These are phyloP conservation scores for Cancer borealis DNA, from an alignment of 2,888 invertebrate genomes.

Conservation along the genomic window DNA sequence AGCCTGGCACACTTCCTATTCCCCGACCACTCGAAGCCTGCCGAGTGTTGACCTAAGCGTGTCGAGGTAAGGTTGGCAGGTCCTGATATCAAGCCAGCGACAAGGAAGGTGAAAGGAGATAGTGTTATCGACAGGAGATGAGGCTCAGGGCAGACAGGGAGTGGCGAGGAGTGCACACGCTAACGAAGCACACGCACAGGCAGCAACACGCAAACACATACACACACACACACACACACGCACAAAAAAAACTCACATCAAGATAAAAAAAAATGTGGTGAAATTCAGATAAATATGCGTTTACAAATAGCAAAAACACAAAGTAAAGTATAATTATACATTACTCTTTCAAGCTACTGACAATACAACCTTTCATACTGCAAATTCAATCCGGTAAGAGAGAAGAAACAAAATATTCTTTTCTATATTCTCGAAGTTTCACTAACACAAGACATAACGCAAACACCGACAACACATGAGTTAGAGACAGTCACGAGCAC, in stretches of 20 bases:
- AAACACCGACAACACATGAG: neutral
- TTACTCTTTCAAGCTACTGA: neutral
- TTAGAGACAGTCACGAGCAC: neutral
- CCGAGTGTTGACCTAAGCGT: conserved; percentile 52
- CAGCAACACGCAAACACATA: too few species aligned
- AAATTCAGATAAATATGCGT: neutral
- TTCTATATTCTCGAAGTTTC: too few species aligned
- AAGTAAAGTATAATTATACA: neutral
- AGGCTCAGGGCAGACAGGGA: neutral
- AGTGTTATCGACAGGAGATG: neutral
- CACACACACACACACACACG: too few species aligned
- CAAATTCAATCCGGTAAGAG: neutral
- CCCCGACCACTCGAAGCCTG: neutral
- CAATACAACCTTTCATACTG: neutral
- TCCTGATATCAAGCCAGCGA: neutral
- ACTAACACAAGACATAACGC: neutral
- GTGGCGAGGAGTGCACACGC: neutral
- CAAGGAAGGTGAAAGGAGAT: neutral
- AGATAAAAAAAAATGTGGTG: neutral
- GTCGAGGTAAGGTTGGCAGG: conserved; percentile 30
- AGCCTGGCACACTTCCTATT: conserved; percentile 21
- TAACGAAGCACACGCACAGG: neutral
- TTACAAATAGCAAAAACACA: neutral
- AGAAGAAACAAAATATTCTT: too few species aligned
- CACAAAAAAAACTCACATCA: neutral